A percentile compares a stretch with the other conserved stretches of the same genome.
Evolutionary conservation across 2,113 vertebrate genomes (phyloP).

Genomic region (Galbula dea): DNA sequence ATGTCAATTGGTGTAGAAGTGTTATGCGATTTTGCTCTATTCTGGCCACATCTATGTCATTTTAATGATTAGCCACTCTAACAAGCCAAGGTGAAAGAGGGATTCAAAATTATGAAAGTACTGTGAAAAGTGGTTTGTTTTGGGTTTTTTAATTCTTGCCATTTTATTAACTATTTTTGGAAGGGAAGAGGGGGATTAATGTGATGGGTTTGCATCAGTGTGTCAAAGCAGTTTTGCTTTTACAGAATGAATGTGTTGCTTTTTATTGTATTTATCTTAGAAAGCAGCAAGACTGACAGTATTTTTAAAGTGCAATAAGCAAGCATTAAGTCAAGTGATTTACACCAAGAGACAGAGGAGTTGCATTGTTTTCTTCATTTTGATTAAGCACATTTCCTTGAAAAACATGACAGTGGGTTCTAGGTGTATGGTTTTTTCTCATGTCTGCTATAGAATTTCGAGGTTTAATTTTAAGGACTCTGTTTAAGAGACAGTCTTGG

Average conservation of each 20-base stretch:
- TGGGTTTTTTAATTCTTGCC: not conserved
- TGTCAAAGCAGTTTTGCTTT: slow-evolving; percentile 25
- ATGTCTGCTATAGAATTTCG: not conserved
- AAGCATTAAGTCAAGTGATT: slow-evolving; percentile 7
- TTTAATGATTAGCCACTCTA: not conserved
- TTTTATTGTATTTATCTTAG: slow-evolving; percentile 14
- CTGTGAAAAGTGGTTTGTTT: not conserved
- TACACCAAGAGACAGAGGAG: not conserved
- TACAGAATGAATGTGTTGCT: slow-evolving; percentile 1
- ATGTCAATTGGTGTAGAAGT: not conserved
- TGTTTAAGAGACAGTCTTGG: not conserved
- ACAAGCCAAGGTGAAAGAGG: not conserved
- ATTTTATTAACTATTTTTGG: not conserved
- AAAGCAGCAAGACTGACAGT: slow-evolving; percentile 10
- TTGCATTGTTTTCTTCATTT: not conserved
- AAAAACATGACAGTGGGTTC: not conserved
- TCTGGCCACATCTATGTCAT: not conserved
- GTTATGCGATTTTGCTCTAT: not conserved
- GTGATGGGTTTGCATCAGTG: not conserved
- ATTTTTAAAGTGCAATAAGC: slow-evolving; percentile 24
- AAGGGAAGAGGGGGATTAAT: not conserved
- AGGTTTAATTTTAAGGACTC: not conserved
- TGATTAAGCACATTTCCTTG: not conserved
- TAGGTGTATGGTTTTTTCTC: not conserved
- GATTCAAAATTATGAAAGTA: not conserved